phyloP scores from a whole-genome alignment of 2,797 vertebrate species.

The Rhinoraja longicauda region DNA sequence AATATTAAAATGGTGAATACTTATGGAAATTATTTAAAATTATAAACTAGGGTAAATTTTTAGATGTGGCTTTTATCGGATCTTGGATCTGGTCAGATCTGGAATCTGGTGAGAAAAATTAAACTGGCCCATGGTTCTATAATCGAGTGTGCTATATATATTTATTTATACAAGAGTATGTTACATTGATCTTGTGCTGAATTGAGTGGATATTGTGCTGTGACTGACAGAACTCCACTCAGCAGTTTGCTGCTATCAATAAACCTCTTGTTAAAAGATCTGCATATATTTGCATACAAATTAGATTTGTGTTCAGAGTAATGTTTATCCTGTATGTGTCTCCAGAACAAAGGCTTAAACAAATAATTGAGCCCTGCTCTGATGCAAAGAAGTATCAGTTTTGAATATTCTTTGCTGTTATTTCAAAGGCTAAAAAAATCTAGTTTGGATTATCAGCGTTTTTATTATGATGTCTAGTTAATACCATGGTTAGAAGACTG shows the following conservation, averaged over 20 bases:
- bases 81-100: neutral
- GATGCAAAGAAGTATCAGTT: neutral
- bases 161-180: neutral
- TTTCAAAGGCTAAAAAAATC: neutral
- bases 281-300: conserved; percentile 24
- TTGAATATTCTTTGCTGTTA: neutral
- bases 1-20: neutral
- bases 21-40: neutral
- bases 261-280: neutral
- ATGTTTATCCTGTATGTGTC: neutral
- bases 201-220: neutral
- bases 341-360: neutral
- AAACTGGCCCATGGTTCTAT: neutral
- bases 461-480: neutral
- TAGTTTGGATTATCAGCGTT: too few relatives aligned
- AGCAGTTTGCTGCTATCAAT: neutral
- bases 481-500: neutral
- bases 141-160: neutral
- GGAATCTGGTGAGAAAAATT: neutral
- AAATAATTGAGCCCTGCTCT: neutral
- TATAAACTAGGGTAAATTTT: neutral
- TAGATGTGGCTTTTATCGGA: neutral
- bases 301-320: neutral
- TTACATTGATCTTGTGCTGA: neutral
- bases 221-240: neutral